Evolutionary conservation across 2,888 invertebrate species (phyloP).

Genomic region (Trissolcus brochymenae): DNA sequence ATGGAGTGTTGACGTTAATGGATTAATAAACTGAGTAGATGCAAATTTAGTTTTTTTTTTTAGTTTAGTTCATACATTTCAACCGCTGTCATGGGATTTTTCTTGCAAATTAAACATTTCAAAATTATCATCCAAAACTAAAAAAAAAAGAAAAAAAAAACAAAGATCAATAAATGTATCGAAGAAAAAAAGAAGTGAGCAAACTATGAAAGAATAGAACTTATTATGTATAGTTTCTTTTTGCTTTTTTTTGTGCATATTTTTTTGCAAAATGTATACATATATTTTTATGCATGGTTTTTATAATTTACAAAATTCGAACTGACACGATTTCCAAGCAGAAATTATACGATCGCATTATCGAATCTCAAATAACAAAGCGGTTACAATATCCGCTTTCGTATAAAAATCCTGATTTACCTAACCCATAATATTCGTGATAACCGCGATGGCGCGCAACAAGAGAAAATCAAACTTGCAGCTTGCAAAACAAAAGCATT

Average conservation of each 20-base stretch:
- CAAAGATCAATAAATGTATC: not conserved
- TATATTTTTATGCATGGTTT: not conserved
- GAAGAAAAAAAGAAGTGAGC: too few species aligned
- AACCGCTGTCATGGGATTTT: too few species aligned
- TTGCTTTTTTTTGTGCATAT: too few species aligned
- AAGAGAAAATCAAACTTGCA: conserved; percentile 13
- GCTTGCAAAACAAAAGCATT: conserved; percentile 25
- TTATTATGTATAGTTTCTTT: too few species aligned
- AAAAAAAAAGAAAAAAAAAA: not conserved
- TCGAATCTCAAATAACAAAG: conserved; percentile 22
- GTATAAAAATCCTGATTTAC: conserved; percentile 4
- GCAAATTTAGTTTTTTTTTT: too few species aligned
- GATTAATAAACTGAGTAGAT: not conserved
- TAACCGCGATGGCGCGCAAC: conserved; percentile 9
- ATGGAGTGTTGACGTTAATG: not conserved
- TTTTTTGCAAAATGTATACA: not conserved
- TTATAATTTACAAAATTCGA: conserved; percentile 3
- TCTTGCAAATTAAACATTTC: not conserved
- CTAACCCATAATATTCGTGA: conserved; percentile 14
- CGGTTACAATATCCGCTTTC: conserved; percentile 12
- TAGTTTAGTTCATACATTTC: too few species aligned
- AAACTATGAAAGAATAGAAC: too few species aligned
- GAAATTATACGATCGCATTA: conserved; percentile 13
- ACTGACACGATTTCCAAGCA: not conserved
- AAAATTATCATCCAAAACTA: not conserved